Evolutionary conservation across 2,797 vertebrate species (phyloP), one percentile per base, ranked within the genome.

Genomic region (Perodicticus potto): DNA sequence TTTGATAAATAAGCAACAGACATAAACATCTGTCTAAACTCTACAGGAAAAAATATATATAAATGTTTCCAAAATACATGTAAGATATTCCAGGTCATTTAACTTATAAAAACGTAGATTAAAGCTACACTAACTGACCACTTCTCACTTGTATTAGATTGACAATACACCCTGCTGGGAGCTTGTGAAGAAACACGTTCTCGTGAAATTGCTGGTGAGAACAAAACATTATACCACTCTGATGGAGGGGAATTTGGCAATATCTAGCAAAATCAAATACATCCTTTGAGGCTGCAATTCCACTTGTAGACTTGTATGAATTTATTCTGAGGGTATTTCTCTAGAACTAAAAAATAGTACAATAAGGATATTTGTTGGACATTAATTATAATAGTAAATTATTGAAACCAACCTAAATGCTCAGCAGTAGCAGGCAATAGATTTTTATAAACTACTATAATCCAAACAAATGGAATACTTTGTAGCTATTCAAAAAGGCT

Each of bases 71-170:
- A 57, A 87, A 87, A 77, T 77, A 55, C 2, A 59, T 29, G 17
- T 86, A 86, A 34, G 61, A 93, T 77, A 23, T 19, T 87, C 43
- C 14, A 27, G 61, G 22, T 77, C 53, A 89, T 20, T 82, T 70
- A 69, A 43, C 40, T 80, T 89, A 49, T 37, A 22, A 89, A 94
- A 92, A 11, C 29, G 3, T 12, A 80, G 3, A 72, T 72, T 63
- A 81, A 70, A 55, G 55, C 12, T 77, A 11, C 13, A 20, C 12
- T 57, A n/a, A 86, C 32, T 83, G 77, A 40, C 34, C 55, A 81
- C 65, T 70, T 93, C n/a, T 84, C 72, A 84, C n/a, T 88, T 45
- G 45, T 53, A 84, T 12, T 22, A 91, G n/a, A 80, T 32, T 95
- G 63, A 76, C 9, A 77, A 93, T 37, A 59, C 20, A 59, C 8